A percentile compares a stretch with the other conserved stretches of the same genome.
These are phyloP conservation scores for Gymnothorax javanicus DNA, from an alignment of 2,797 vertebrate genomes.

Conservation along the genomic window DNA sequence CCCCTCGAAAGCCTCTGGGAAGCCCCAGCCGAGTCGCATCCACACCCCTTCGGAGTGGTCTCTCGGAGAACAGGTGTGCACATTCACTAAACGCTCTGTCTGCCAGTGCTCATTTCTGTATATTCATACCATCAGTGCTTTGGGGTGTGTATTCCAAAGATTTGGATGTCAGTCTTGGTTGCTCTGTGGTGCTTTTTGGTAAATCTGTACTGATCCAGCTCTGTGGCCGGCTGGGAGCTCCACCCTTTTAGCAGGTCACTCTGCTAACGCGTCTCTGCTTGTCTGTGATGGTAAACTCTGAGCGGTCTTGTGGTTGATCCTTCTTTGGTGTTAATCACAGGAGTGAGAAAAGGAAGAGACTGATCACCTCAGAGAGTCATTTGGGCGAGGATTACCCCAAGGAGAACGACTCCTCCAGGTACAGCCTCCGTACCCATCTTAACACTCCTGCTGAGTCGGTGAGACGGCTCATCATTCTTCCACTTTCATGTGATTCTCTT, in stretches of 20 bases:
- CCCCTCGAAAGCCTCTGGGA: conserved; percentile 82
- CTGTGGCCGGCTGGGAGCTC: too few relatives aligned
- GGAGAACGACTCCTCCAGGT: conserved; percentile 98
- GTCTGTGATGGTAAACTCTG: not conserved
- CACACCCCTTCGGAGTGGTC: conserved; percentile 81
- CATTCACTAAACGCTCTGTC: not conserved
- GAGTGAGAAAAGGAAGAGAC: conserved; percentile 90
- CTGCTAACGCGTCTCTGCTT: not conserved
- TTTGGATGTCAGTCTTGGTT: too few relatives aligned
- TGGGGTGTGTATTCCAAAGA: too few relatives aligned
- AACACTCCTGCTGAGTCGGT: not conserved
- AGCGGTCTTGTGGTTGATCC: too few relatives aligned
- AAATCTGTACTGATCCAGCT: too few relatives aligned
- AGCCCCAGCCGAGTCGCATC: conserved; percentile 78
- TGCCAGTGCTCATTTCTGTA: too few relatives aligned
- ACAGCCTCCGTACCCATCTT: conserved; percentile 21
- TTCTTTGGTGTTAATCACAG: conserved; percentile 46
- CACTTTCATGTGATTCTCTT: not conserved
- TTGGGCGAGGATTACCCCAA: conserved; percentile 95
- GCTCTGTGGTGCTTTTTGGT: too few relatives aligned
- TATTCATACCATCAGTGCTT: too few relatives aligned
- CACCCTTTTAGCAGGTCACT: too few relatives aligned
- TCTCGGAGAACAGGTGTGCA: conserved; percentile 86
- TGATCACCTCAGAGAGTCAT: conserved; percentile 80
- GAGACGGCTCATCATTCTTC: not conserved